Evolutionary conservation across 2,797 vertebrate genomes (phyloP).

Genomic region (Amblyopsis hoosieri): DNA sequence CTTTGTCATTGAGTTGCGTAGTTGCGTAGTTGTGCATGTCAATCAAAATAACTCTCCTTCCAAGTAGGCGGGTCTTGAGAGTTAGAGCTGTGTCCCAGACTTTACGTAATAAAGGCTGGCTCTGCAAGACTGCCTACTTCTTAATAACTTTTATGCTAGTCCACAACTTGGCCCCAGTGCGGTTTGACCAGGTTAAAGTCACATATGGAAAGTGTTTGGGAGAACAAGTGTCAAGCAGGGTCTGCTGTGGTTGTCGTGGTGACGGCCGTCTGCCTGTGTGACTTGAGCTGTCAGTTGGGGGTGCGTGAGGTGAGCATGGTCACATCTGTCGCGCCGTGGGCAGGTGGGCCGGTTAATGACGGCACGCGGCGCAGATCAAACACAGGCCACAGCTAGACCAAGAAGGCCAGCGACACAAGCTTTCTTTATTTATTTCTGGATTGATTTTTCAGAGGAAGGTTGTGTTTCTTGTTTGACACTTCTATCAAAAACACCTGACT

Average conservation of each 20-base stretch:
- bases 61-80: too few relatives aligned
- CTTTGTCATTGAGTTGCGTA: too few relatives aligned
- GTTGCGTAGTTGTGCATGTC: too few relatives aligned
- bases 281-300: slow-evolving; percentile 51
- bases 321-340: slow-evolving; percentile 58
- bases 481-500: too few relatives aligned
- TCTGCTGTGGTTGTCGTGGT: slow-evolving; percentile 53
- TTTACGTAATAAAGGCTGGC: too few relatives aligned
- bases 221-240: slow-evolving; percentile 46
- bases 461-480: not conserved
- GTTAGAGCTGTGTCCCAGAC: too few relatives aligned
- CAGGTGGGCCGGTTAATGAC: slow-evolving; percentile 68
- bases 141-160: too few relatives aligned
- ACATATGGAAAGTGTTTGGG: slow-evolving; percentile 46
- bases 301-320: slow-evolving; percentile 54
- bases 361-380: slow-evolving; percentile 32
- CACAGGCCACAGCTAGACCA: slow-evolving; percentile 29
- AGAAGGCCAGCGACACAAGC: not conserved
- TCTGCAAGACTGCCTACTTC: too few relatives aligned
- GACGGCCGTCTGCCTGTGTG: slow-evolving; percentile 56
- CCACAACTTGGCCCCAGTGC: slow-evolving; percentile 6
- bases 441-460: slow-evolving; percentile 1
- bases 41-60: too few relatives aligned
- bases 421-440: slow-evolving; percentile 3
- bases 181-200: slow-evolving; percentile 25